Conservation (phyloP, 1,140 invertebrate genomes). For the Nilaparvata lugens region DNA sequence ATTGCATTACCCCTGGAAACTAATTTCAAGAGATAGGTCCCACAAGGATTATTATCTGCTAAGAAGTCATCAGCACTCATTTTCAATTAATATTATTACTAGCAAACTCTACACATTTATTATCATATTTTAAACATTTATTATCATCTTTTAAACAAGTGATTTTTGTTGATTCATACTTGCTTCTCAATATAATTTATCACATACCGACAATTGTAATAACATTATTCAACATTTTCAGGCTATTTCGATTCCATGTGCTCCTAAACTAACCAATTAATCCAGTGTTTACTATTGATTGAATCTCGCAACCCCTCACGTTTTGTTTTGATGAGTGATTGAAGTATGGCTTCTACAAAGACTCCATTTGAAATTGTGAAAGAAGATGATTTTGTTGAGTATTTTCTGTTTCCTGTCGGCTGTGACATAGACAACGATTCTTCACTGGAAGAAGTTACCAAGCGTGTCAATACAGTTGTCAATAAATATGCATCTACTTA, state of each 20-base stretch:
- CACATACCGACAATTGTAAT: no score
- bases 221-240: no score
- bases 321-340: background rate
- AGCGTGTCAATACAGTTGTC: constrained; percentile 4
- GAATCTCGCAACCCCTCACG: no score
- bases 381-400: constrained; percentile 59
- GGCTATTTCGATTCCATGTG: no score
- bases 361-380: constrained; percentile 40
- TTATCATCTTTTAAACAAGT: no score
- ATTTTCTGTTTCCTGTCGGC: constrained; percentile 51
- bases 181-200: no score
- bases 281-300: no score
- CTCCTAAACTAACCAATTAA: no score
- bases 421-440: constrained; percentile 11
- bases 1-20: constrained; percentile 93
- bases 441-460: background rate
- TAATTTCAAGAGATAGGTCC: constrained; percentile 78
- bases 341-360: constrained; percentile 14
- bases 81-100: no score
- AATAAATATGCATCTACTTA: constrained; percentile 30
- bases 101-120: no score
- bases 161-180: no score
- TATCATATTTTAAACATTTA: no score
- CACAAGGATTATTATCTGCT: constrained; percentile 80
- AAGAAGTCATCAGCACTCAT: constrained; percentile 51